A percentile compares a stretch with the other conserved stretches of the same genome.
phyloP scores from a whole-genome alignment of 2,888 invertebrate genomes.

The Apeira syringaria region DNA sequence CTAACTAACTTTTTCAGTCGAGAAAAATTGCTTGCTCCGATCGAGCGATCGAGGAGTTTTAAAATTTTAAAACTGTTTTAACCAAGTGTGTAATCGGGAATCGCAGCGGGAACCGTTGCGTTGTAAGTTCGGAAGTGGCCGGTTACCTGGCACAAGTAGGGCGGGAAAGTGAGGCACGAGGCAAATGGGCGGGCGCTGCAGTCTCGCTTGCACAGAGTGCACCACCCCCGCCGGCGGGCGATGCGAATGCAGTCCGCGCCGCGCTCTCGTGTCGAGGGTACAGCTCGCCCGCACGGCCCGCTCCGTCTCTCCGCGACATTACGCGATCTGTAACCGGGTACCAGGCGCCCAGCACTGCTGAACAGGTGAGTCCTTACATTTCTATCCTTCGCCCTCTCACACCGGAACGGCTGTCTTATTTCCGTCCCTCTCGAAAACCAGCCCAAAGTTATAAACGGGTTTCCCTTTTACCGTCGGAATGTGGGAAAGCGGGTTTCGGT shows the following conservation, averaged over 20 bases:
- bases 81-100: conserved; percentile 41
- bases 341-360: conserved; percentile 66
- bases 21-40: conserved; percentile 17
- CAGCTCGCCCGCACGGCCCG: conserved; percentile 63
- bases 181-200: conserved; percentile 77
- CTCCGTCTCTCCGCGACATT: conserved; percentile 52
- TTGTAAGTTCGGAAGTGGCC: conserved; percentile 57
- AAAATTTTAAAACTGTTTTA: conserved; percentile 31
- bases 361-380: conserved; percentile 76
- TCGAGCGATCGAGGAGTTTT: conserved; percentile 22
- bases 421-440: conserved; percentile 48
- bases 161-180: conserved; percentile 81
- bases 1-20: neutral
- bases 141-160: conserved; percentile 64
- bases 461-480: conserved; percentile 81
- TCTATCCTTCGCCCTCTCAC: conserved; percentile 56
- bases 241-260: conserved; percentile 71
- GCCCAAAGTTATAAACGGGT: conserved; percentile 58
- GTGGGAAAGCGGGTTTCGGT: conserved; percentile 78
- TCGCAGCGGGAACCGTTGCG: conserved; percentile 33
- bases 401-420: conserved; percentile 42
- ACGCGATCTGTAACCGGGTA: conserved; percentile 79
- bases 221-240: conserved; percentile 70
- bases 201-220: conserved; percentile 81
- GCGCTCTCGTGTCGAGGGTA: conserved; percentile 63